phyloP scores from a whole-genome alignment of 2,113 vertebrate species.

The Eulacestoma nigropectus region DNA sequence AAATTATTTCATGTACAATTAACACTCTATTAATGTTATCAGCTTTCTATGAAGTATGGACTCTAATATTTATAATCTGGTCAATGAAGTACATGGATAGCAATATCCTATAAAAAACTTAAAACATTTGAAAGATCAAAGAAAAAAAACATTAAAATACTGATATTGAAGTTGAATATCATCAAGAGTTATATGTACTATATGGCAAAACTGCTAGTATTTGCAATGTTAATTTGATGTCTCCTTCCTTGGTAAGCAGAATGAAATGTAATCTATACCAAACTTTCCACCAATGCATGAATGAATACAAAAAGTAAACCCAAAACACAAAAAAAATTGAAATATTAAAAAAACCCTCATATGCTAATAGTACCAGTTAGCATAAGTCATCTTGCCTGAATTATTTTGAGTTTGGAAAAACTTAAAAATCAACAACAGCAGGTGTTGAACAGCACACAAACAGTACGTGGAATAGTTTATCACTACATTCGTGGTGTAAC shows the following conservation, averaged over 20 bases:
- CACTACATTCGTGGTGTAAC: neutral
- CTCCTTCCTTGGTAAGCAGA: neutral
- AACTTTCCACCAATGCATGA: neutral
- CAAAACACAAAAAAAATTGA: neutral
- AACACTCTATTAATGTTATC: neutral
- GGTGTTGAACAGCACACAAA: neutral
- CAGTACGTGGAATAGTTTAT: neutral
- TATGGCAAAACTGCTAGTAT: neutral
- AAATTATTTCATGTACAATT: neutral
- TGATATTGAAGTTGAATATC: neutral
- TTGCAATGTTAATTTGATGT: neutral
- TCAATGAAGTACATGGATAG: neutral
- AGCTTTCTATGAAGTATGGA: neutral
- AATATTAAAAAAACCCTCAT: accelerated
- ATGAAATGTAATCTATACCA: neutral
- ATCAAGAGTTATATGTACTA: neutral
- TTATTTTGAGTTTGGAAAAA: neutral
- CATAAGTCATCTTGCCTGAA: neutral
- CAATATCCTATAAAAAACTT: neutral
- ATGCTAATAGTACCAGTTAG: neutral
- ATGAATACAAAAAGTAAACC: neutral
- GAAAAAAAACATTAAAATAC: neutral
- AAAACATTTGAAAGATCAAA: neutral
- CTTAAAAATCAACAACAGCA: neutral
- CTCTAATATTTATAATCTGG: neutral